phyloP scores from a whole-genome alignment of 2,888 invertebrate genomes.

The Caenorhabditis zanzibari region DNA sequence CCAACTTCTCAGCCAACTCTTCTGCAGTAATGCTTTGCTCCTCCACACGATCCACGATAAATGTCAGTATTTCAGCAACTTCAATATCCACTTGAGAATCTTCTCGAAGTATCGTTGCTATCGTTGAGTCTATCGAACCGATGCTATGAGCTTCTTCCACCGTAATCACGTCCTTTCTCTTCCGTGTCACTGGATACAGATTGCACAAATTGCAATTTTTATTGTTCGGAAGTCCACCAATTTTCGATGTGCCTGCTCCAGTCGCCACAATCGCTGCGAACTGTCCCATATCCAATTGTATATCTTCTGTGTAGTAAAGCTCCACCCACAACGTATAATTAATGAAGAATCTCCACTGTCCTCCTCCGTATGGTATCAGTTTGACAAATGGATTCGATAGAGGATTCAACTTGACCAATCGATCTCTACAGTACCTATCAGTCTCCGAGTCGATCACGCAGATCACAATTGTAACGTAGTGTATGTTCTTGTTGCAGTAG shows the following conservation, averaged over 20 bases:
- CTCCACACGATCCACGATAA: conserved; percentile 47
- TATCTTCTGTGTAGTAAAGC: conserved; percentile 80
- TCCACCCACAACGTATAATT: conserved; percentile 81
- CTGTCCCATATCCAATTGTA: conserved; percentile 74
- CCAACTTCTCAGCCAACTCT: conserved; percentile 39
- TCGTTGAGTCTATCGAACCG: not conserved
- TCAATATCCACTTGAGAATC: conserved; percentile 21
- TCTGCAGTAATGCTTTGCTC: conserved; percentile 19
- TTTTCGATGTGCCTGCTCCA: conserved; percentile 76
- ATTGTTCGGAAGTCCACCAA: conserved; percentile 81
- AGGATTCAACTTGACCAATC: conserved; percentile 72
- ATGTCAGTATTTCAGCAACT: conserved; percentile 32
- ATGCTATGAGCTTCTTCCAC: not conserved
- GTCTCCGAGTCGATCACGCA: conserved; percentile 72
- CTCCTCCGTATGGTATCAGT: conserved; percentile 35
- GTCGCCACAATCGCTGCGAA: conserved; percentile 72
- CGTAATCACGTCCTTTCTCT: not conserved
- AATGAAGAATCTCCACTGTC: conserved; percentile 67
- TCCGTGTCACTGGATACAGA: conserved; percentile 74
- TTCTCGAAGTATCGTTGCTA: conserved; percentile 25
- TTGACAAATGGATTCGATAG: conserved; percentile 77
- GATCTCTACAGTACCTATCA: conserved; percentile 75
- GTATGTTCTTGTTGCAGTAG: conserved; percentile 83
- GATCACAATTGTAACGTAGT: conserved; percentile 83
- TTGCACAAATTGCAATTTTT: conserved; percentile 80